phyloP scores from a whole-genome alignment of 1,140 invertebrate species.

The Harpegnathos saltator region DNA sequence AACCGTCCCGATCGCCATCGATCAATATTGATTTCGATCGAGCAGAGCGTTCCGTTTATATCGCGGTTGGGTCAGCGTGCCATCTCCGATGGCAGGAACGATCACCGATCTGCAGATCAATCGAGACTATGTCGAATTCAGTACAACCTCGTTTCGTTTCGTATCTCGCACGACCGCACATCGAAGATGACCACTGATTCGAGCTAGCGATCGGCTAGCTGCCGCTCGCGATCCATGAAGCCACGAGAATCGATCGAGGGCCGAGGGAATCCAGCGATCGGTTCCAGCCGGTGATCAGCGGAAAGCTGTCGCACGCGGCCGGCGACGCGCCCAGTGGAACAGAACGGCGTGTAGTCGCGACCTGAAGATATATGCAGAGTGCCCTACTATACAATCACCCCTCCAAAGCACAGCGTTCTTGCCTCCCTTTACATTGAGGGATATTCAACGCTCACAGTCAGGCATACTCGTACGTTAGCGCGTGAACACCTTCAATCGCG shows the following conservation, averaged over 20 bases:
- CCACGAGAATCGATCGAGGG: neutral
- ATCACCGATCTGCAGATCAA: neutral
- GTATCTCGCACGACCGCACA: neutral
- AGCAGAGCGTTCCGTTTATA: neutral
- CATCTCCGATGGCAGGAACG: neutral
- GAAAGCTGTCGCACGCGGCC: conserved; percentile 70
- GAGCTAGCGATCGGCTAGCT: neutral
- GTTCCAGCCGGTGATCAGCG: conserved; percentile 4
- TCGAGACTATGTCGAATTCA: too few species aligned
- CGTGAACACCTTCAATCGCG: conserved; percentile 28
- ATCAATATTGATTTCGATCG: neutral
- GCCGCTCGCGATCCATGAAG: neutral
- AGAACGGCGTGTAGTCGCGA: conserved; percentile 79
- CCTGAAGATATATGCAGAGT: conserved; percentile 60
- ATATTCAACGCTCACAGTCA: neutral
- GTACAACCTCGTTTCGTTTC: neutral
- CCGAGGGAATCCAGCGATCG: conserved; percentile 10
- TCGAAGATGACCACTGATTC: conserved; percentile 30
- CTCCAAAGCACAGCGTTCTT: conserved; percentile 68
- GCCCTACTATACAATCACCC: conserved; percentile 75
- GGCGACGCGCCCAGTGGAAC: conserved; percentile 77
- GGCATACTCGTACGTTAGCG: conserved; percentile 22
- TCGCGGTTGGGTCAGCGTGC: too few species aligned
- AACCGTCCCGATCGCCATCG: too few species aligned
- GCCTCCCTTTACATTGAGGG: conserved; percentile 59